Evolutionary conservation across 2,888 invertebrate genomes (phyloP).

Genomic region (Ischnus inquisitorius): DNA sequence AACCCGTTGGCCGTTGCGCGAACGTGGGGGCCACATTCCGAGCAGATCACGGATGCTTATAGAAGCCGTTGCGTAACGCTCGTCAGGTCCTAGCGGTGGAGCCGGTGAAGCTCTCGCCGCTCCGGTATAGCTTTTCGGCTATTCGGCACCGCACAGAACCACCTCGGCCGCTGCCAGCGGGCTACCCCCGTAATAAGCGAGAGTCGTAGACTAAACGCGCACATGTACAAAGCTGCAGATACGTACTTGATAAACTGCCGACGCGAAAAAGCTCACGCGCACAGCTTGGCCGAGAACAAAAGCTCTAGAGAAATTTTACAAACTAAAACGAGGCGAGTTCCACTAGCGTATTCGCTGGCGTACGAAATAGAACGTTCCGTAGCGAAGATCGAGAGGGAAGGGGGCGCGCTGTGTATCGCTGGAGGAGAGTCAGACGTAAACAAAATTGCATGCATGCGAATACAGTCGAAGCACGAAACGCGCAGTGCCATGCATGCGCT

Average conservation of each 20-base stretch:
- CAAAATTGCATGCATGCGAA: slow-evolving; percentile 16
- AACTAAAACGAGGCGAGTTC: neutral
- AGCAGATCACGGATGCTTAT: slow-evolving; percentile 85
- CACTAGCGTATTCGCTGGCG: neutral
- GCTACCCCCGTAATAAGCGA: slow-evolving; percentile 9
- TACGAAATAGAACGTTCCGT: neutral
- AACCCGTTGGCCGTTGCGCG: slow-evolving; percentile 33
- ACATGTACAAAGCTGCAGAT: neutral
- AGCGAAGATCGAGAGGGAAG: neutral
- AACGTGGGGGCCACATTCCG: slow-evolving; percentile 80
- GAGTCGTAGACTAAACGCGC: neutral
- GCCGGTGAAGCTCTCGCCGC: slow-evolving; percentile 49
- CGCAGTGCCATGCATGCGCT: neutral
- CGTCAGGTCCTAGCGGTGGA: slow-evolving; percentile 68
- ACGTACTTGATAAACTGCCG: neutral
- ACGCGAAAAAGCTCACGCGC: neutral
- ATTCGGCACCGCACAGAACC: slow-evolving; percentile 4
- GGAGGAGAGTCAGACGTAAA: slow-evolving; percentile 43
- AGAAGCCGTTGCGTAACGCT: slow-evolving; percentile 84
- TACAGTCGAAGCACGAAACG: neutral
- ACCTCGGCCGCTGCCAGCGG: slow-evolving; percentile 19
- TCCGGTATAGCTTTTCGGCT: slow-evolving; percentile 40
- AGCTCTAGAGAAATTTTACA: neutral
- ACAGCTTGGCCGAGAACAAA: neutral
- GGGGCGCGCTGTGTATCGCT: slow-evolving; percentile 21